Evolutionary conservation across 2,888 invertebrate species (phyloP).

Genomic region (Omphaloscelis lunosa): DNA sequence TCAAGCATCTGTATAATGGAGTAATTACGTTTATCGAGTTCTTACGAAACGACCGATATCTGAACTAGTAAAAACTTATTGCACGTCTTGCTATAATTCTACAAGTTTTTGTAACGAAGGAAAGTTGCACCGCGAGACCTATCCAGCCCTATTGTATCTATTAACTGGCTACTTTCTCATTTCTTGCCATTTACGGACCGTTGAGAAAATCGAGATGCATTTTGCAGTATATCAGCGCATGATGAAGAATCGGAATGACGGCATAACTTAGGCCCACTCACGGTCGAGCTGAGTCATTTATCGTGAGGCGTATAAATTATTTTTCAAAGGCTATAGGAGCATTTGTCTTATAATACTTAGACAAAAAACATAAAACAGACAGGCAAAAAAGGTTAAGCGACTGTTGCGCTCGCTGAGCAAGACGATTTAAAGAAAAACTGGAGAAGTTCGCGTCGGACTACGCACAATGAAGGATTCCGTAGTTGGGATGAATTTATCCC

Average conservation of each 20-base stretch:
- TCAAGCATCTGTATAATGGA: slow-evolving; percentile 79
- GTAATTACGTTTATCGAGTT: slow-evolving; percentile 80
- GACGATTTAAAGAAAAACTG: slow-evolving; percentile 77
- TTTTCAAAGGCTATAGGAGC: slow-evolving; percentile 43
- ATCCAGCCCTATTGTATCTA: slow-evolving; percentile 90
- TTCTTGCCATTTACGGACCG: slow-evolving; percentile 88
- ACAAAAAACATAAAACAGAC: slow-evolving; percentile 47
- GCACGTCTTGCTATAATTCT: slow-evolving; percentile 79
- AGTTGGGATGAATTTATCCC: too few species aligned
- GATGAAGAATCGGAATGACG: slow-evolving; percentile 78
- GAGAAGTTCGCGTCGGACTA: too few species aligned
- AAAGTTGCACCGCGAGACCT: slow-evolving; percentile 86
- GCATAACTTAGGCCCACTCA: slow-evolving; percentile 73
- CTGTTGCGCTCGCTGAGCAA: slow-evolving; percentile 69
- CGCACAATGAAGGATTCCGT: too few species aligned
- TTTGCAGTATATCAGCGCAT: slow-evolving; percentile 78
- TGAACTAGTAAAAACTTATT: slow-evolving; percentile 77
- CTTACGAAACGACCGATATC: slow-evolving; percentile 83
- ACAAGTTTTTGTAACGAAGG: slow-evolving; percentile 85
- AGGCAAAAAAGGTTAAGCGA: slow-evolving; percentile 62
- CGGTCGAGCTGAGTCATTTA: slow-evolving; percentile 67
- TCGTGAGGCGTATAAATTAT: slow-evolving; percentile 53
- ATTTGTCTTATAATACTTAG: slow-evolving; percentile 49
- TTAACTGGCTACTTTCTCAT: slow-evolving; percentile 89
- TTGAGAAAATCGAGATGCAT: slow-evolving; percentile 88